Conservation (phyloP, 2,888 invertebrate genomes). For the Gnatocerus cornutus region DNA sequence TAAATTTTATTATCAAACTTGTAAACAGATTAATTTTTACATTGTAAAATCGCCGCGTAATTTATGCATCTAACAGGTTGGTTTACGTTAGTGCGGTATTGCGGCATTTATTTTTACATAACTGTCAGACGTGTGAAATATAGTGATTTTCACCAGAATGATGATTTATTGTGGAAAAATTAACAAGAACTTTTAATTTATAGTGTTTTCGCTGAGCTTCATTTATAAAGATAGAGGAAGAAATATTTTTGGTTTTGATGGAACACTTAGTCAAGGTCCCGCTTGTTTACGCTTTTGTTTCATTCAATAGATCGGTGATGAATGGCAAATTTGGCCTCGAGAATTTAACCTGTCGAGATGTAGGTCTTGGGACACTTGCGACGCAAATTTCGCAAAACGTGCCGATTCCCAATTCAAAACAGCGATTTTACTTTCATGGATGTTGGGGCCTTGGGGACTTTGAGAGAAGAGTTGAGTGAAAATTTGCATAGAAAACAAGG, state of each 20-base stretch:
- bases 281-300: conserved; percentile 6
- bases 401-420: conserved; percentile 29
- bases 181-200: conserved; percentile 22
- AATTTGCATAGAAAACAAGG: conserved; percentile 56
- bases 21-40: neutral
- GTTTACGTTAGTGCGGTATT: conserved; percentile 17
- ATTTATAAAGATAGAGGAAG: conserved; percentile 4
- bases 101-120: conserved; percentile 27
- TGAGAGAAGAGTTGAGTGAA: conserved; percentile 49
- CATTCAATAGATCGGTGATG: conserved; percentile 2
- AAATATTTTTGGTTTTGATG: conserved; percentile 8
- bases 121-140: conserved; percentile 26
- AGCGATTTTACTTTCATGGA: conserved; percentile 36
- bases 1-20: too few species aligned
- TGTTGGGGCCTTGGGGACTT: conserved; percentile 34
- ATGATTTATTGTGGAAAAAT: conserved; percentile 31
- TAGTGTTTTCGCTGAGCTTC: conserved; percentile 3
- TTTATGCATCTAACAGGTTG: conserved; percentile 26
- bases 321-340: conserved; percentile 1
- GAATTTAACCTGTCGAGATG: too few species aligned
- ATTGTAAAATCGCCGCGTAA: neutral
- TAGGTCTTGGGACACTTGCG: conserved; percentile 6
- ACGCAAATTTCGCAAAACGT: conserved; percentile 25
- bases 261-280: neutral
- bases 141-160: conserved; percentile 19